Base-by-base conservation (phyloP, 2,797 vertebrate species). In the Phoebastria nigripes region DNA sequence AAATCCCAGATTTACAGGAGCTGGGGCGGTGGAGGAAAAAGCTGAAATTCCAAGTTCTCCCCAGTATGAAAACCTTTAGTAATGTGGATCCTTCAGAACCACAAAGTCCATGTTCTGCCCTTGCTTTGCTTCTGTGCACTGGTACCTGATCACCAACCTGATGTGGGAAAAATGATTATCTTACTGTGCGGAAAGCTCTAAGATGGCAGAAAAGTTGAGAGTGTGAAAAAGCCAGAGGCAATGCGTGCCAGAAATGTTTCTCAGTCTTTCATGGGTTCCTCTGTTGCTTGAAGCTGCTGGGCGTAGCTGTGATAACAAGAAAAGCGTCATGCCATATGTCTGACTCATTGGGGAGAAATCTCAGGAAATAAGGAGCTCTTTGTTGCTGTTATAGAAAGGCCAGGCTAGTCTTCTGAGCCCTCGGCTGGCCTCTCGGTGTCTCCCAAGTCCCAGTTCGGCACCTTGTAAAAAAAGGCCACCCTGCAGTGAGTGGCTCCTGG, bases 371-470 rank as follows among this genome's bases (percentile, higher is more conserved):
- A 62, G 47, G 33, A 80, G 39, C 42, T 67, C 19, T n/a, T 63
- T 33, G n/a, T 49, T 62, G 58, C 37, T 54, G n/a, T n/a, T 62
- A 5, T 28, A 70, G 47, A 15, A 55, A 69, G 37, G 33, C 22
- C 42, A 42, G 33, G 10, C 1, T 20, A 15, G 19, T 55, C 4
- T 66, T 28, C 56, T 67, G 35, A 83, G 59, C 46, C 22, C 11
- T 83, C 1, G 3, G 33, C 15, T 70, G 58, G 24, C 12, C 11
- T 74, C 21, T 24, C 2, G 0, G 2, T 54, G 13, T 58, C 12
- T 42, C 41, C 41, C 8, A 16, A 20, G 20, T 47, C n/a, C 58
- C 31, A 54, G 39, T 21, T 82, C 14, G 58, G 29, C 29, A n/a
- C 20, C 44, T 42, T 22, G 29, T 21, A n/a, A 33, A n/a, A n/a